Evolutionary conservation across 2,113 vertebrate species (phyloP).

Genomic region (Lutjanus erythropterus): DNA sequence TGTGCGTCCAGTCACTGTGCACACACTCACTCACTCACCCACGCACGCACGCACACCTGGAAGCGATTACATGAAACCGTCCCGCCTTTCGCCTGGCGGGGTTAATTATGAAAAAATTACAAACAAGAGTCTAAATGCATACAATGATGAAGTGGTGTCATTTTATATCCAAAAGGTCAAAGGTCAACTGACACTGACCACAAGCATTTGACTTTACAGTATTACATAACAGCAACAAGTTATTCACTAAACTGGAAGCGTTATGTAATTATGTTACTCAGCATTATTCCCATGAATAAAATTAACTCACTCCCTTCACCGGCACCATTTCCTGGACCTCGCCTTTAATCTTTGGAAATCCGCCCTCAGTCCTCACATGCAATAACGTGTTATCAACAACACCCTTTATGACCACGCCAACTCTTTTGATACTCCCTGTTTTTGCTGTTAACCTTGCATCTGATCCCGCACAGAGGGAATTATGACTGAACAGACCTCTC

Average conservation of each 20-base stretch:
- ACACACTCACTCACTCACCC: too few species aligned
- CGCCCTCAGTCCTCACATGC: slow-evolving; percentile 38
- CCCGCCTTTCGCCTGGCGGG: too few species aligned
- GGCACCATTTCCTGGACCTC: slow-evolving; percentile 30
- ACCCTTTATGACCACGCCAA: slow-evolving; percentile 38
- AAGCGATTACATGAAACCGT: too few species aligned
- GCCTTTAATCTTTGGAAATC: slow-evolving; percentile 10
- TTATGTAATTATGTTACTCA: background rate
- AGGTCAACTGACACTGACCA: too few species aligned
- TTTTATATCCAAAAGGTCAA: too few species aligned
- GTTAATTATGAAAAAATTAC: too few species aligned
- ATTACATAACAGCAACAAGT: background rate
- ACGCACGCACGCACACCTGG: too few species aligned
- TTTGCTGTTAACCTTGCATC: background rate
- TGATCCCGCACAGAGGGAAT: slow-evolving; percentile 5
- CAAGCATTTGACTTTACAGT: background rate
- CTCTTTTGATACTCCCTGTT: slow-evolving; percentile 37
- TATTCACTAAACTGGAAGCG: background rate
- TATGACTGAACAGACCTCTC: slow-evolving; percentile 23
- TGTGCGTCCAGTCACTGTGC: too few species aligned
- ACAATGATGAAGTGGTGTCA: too few species aligned
- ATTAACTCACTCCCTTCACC: slow-evolving; percentile 13
- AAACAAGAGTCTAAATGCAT: too few species aligned
- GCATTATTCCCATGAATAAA: background rate
- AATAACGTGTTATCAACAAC: slow-evolving; percentile 34